phyloP scores from a whole-genome alignment of 2,888 invertebrate species.

The Psylliodes chrysocephalus region DNA sequence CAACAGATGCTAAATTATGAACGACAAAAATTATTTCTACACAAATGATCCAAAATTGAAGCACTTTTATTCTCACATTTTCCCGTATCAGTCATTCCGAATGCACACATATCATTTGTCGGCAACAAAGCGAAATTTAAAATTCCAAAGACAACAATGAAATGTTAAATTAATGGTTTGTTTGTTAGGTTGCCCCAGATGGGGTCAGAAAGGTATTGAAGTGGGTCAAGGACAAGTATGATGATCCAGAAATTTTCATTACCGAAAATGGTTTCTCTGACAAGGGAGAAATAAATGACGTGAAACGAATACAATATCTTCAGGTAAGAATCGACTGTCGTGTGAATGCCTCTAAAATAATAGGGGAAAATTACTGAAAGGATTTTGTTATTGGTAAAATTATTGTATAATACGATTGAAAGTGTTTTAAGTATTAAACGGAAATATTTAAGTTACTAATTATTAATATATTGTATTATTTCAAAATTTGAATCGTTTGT shows the following conservation, averaged over 20 bases:
- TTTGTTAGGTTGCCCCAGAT: slow-evolving; percentile 67
- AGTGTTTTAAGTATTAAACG: neutral
- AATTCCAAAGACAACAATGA: neutral
- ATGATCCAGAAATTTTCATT: slow-evolving; percentile 68
- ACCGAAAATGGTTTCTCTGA: slow-evolving; percentile 71
- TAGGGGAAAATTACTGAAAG: too few species aligned
- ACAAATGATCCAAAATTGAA: too few species aligned
- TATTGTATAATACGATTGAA: neutral
- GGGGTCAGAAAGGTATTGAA: slow-evolving; percentile 68
- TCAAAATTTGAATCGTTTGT: too few species aligned
- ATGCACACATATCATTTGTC: neutral
- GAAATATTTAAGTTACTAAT: too few species aligned
- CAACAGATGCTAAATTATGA: too few species aligned
- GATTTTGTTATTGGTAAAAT: neutral
- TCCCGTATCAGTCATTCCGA: neutral
- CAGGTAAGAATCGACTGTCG: slow-evolving; percentile 37
- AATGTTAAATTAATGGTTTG: slow-evolving; percentile 14
- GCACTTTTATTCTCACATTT: neutral
- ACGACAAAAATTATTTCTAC: too few species aligned
- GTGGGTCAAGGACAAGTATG: slow-evolving; percentile 60
- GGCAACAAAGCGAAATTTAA: neutral
- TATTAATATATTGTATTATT: too few species aligned
- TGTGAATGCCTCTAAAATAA: too few species aligned
- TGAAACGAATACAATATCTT: slow-evolving; percentile 61
- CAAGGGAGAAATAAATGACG: slow-evolving; percentile 64